Base-by-base conservation (phyloP, 2,113 vertebrate genomes). In the Struthidea cinerea region DNA sequence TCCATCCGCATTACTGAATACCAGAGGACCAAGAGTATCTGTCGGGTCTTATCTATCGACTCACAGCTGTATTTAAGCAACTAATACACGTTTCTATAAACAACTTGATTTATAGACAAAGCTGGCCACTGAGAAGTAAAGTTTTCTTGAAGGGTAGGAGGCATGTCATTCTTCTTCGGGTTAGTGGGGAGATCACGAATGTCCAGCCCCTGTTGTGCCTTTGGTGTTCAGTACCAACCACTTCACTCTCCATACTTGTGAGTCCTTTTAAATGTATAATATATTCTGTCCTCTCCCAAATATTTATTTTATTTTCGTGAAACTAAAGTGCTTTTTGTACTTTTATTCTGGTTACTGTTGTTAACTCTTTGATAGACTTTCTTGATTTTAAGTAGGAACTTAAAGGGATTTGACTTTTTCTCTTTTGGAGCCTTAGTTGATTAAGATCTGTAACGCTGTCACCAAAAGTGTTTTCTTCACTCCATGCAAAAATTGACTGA, bases 11-110 rank as follows among this genome's bases (percentile, higher is more conserved):
- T 86, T 84, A 52, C 63, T 74, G 68, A 85, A 70, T 90, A 28
- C 47, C 73, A 88, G 75, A 91, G 73, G 56, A 67, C 70, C 39
- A 61, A 59, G 90, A 88, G 30, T 41, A 35, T 82, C 57, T 93
- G 52, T 84, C 1, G 3, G 75, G 60, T 81, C 85, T 96, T 97
- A 96, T 96, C 96, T 95, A 1, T 44, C 90, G 55, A 12, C 67
- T 90, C 71, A 77, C 94, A 96, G 95, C 94, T 96, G 92, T 96
- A 95, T 96, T 96, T 97, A 93, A 96, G 85, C 64, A 94, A 94
- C 67, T 92, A 88, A 90, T 93, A 94, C 79, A 84, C 10, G 4
- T 64, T 88, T 80, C 79, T 78, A 67, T 95, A 96, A 96, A 94
- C 93, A 96, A 44, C 47, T 85, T 96, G 87, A 96, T 95, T 89